Conservation (phyloP, 2,888 invertebrate species). For the Cataglyphis altisquamis region DNA sequence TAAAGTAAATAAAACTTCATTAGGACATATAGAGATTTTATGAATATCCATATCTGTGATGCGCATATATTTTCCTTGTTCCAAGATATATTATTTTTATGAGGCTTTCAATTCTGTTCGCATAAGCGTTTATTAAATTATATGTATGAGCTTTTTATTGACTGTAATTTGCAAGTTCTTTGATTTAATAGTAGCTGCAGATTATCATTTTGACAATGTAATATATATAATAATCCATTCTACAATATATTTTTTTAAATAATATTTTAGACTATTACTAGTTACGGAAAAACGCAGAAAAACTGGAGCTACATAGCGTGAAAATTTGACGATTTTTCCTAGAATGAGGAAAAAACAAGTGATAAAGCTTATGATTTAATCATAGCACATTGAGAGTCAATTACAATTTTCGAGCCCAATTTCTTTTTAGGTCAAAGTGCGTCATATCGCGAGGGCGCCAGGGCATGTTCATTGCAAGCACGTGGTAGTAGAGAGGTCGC, state of each 20-base stretch:
- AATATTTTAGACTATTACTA: neutral
- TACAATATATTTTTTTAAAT: neutral
- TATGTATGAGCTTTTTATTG: neutral
- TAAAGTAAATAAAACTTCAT: neutral
- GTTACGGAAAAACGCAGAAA: neutral
- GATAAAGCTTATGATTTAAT: constrained; percentile 12
- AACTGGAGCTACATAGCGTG: neutral
- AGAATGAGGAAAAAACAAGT: neutral
- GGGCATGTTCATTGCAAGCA: constrained; percentile 70
- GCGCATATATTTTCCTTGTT: neutral
- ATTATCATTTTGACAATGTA: neutral
- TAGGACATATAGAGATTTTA: neutral
- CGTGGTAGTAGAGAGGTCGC: constrained; percentile 77
- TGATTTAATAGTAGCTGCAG: neutral
- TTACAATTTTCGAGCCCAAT: constrained; percentile 31
- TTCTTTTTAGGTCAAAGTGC: constrained; percentile 43
- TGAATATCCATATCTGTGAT: constrained; percentile 1
- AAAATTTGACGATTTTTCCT: neutral
- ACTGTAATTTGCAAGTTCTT: neutral
- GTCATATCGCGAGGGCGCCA: constrained; percentile 57
- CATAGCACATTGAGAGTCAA: neutral
- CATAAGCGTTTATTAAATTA: neutral
- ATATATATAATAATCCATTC: neutral
- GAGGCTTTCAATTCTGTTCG: neutral
- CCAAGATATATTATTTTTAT: neutral